Base-by-base conservation (phyloP, 2,113 vertebrate species). In the Macquaria ambigua region DNA sequence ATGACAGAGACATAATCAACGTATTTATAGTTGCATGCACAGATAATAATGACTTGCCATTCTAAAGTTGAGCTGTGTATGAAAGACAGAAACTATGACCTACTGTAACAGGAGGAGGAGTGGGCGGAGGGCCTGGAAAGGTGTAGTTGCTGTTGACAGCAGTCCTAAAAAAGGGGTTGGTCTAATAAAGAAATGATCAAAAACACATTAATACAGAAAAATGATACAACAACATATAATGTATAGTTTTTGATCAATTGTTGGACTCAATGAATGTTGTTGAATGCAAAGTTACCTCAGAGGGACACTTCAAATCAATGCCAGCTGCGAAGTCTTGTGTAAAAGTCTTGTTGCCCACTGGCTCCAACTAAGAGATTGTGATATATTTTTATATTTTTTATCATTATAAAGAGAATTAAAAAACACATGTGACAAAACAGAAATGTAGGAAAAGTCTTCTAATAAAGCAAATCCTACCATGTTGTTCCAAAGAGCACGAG, bases 401-500 rank as follows among this genome's bases (percentile, higher is more conserved):
- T 61, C 9, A 1, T 56, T 15, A 67, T 9, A 25, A 25, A 48
- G 11, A 61, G 11, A 79, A 23, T 83, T 34, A 70, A 31, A 56
- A 46, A 34, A 12, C 11, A 69, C 5, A 53, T 5, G 21, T 52
- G 6, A 0, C n/a, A 82, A 64, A 80, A 59, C 41, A 25, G 1
- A 23, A n/a, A 46, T 8, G 9, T 9, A 48, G 5, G 1, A 75
- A 43, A 62, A 39, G 23, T 41, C 0, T 8, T 34, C 0, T 15
- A 15, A 68, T 46, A 16, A 53, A 76, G 25, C 9, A 20, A 75
- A 46, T 66, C 56, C 8, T 93, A 99, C 98, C 98, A 99, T 89
- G 90, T 96, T 94, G 91, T 95, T 97, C 98, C 98, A 99, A 56
- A 99, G 97, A 68, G 94, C 95, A n/a, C 74, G 95, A 64, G 98